These are phyloP conservation scores for Subanguina moxae DNA, from an alignment of 1,140 invertebrate species.

Conservation along the genomic window DNA sequence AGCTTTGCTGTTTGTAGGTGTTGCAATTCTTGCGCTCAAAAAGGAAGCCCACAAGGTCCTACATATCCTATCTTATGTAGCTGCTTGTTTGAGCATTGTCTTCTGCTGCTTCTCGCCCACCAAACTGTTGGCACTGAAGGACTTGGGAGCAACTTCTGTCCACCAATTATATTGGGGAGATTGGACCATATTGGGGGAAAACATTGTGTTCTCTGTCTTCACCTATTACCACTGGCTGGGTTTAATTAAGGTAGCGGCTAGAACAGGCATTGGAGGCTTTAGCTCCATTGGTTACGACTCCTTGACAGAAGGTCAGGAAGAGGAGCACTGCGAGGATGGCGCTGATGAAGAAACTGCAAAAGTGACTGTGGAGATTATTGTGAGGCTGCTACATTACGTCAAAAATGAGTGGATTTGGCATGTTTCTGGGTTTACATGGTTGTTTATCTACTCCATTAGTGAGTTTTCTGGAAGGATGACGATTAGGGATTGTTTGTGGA, in stretches of 20 bases:
- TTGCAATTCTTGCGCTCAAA: background rate
- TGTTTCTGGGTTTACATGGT: constrained; percentile 44
- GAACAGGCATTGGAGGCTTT: constrained; percentile 14
- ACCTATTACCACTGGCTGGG: constrained; percentile 29
- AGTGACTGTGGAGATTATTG: constrained; percentile 25
- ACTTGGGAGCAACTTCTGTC: background rate
- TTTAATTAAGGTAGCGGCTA: constrained; percentile 25
- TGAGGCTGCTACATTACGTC: constrained; percentile 45
- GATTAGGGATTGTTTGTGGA: no score
- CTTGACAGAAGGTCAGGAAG: constrained; percentile 16
- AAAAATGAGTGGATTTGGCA: constrained; percentile 48
- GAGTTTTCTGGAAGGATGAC: constrained; percentile 21
- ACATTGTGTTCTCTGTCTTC: constrained; percentile 28
- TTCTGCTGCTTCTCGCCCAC: constrained; percentile 40
- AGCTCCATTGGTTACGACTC: no score
- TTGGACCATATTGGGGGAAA: constrained; percentile 27
- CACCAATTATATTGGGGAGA: constrained; percentile 24
- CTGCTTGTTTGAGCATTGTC: constrained; percentile 28
- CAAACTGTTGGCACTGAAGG: constrained; percentile 37
- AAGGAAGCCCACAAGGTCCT: background rate
- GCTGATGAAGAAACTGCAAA: background rate
- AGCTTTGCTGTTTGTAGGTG: constrained; percentile 13
- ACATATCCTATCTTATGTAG: background rate
- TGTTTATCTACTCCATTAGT: constrained; percentile 48
- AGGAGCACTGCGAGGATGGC: constrained; percentile 9